A percentile compares a stretch with the other conserved stretches of the same genome.
phyloP scores from a whole-genome alignment of 1,140 invertebrate species.

The Branchinecta lynchi region DNA sequence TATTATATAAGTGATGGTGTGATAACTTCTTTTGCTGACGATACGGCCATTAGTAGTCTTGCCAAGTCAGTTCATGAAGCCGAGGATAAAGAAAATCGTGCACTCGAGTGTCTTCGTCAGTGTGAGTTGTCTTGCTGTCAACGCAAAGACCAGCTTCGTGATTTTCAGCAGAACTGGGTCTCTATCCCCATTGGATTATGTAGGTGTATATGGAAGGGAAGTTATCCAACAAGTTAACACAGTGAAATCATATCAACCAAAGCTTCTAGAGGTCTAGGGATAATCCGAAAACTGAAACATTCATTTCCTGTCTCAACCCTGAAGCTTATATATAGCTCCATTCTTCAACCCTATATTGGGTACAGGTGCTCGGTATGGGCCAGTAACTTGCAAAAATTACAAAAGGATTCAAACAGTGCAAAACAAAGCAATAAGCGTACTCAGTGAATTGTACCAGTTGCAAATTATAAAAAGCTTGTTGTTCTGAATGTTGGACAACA shows the following conservation, averaged over 20 bases:
- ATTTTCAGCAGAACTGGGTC: constrained; percentile 9
- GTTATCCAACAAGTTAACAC: constrained; percentile 6
- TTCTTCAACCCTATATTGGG: neutral
- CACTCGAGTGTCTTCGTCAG: constrained; percentile 5
- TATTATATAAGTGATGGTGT: constrained; percentile 10
- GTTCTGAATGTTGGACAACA: too few relatives aligned
- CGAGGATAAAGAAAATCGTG: neutral
- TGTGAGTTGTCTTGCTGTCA: constrained; percentile 1
- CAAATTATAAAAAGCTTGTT: too few relatives aligned
- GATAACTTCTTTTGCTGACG: constrained; percentile 9
- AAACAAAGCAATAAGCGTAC: too few relatives aligned
- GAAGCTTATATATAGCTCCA: constrained; percentile 7
- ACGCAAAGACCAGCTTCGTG: neutral
- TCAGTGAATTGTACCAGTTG: too few relatives aligned
- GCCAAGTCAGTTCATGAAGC: neutral
- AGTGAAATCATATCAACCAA: constrained; percentile 2
- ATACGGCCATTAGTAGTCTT: neutral
- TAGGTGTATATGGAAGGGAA: neutral
- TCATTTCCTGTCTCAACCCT: neutral
- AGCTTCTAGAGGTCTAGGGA: constrained; percentile 9
- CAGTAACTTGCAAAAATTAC: neutral
- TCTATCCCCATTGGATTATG: neutral
- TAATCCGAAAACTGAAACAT: too few relatives aligned
- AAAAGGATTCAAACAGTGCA: too few relatives aligned
- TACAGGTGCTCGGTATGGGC: constrained; percentile 8